Conservation (phyloP, 2,888 invertebrate genomes). For the Mesorhabditis sp. region DNA sequence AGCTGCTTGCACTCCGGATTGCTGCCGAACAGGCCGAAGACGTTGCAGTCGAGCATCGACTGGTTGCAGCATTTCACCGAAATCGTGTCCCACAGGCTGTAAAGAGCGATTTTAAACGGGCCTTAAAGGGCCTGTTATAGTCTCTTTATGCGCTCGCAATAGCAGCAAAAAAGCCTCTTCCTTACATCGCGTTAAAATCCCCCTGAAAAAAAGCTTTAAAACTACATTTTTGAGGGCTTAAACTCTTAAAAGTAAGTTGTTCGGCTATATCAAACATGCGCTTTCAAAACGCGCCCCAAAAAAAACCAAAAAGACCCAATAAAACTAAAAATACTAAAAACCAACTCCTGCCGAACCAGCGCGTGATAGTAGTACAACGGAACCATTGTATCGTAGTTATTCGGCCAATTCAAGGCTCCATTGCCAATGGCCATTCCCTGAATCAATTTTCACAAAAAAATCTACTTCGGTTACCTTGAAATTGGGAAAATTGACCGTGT, state of each 20-base stretch:
- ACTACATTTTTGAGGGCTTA: no score
- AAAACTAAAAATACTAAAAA: not conserved
- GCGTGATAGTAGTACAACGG: constrained; percentile 48
- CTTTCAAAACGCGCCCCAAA: no score
- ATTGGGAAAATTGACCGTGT: constrained; percentile 35
- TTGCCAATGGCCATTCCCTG: constrained; percentile 63
- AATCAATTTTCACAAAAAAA: constrained; percentile 7
- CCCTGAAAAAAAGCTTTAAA: no score
- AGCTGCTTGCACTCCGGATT: constrained; percentile 20
- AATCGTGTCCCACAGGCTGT: constrained; percentile 29
- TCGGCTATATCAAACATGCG: no score
- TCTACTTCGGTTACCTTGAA: constrained; percentile 27
- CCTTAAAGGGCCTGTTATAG: no score
- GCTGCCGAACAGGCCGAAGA: constrained; percentile 22
- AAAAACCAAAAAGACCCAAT: no score
- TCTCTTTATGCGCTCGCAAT: no score
- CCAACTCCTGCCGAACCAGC: constrained; percentile 35
- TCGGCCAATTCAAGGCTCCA: constrained; percentile 58
- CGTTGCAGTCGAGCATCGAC: constrained; percentile 33
- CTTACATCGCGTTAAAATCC: no score
- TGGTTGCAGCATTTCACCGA: constrained; percentile 31
- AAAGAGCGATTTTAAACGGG: not conserved
- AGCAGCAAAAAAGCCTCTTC: no score
- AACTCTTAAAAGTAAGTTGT: no score
- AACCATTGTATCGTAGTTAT: constrained; percentile 42